Evolutionary conservation across 2,797 vertebrate species (phyloP).

Genomic region (Streptopelia turtur): DNA sequence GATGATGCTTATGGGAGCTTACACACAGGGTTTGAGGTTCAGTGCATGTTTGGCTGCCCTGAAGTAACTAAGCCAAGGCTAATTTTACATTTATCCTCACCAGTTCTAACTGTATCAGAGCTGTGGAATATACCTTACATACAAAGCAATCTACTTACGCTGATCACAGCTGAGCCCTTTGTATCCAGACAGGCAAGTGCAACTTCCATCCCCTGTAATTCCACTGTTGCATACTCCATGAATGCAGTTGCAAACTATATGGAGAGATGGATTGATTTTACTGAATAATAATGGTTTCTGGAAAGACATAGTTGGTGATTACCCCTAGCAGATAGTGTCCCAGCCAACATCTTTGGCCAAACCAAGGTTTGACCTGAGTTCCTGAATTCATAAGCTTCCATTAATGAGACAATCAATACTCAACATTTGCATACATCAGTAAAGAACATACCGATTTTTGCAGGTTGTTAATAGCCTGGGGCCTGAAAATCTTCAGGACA

Average conservation of each 20-base stretch:
- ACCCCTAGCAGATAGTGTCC: not conserved
- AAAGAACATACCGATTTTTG: not conserved
- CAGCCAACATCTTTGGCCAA: not conserved
- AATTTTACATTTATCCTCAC: accelerated
- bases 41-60: not conserved
- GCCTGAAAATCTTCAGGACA: not conserved
- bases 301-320: not conserved
- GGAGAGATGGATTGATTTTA: not conserved
- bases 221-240: slow-evolving; percentile 89
- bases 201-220: slow-evolving; percentile 81
- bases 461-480: not conserved
- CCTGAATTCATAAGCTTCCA: not conserved
- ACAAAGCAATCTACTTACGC: slow-evolving; percentile 76
- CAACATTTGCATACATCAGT: not conserved
- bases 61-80: not conserved
- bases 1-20: not conserved
- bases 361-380: not conserved
- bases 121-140: accelerated
- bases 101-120: not conserved
- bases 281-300: not conserved
- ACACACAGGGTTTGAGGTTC: not conserved
- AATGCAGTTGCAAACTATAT: slow-evolving; percentile 85
- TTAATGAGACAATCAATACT: not conserved
- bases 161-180: slow-evolving; percentile 84
- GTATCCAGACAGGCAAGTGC: slow-evolving; percentile 89